Evolutionary conservation across 1,140 invertebrate genomes (phyloP).

Genomic region (Dysdera silvatica): DNA sequence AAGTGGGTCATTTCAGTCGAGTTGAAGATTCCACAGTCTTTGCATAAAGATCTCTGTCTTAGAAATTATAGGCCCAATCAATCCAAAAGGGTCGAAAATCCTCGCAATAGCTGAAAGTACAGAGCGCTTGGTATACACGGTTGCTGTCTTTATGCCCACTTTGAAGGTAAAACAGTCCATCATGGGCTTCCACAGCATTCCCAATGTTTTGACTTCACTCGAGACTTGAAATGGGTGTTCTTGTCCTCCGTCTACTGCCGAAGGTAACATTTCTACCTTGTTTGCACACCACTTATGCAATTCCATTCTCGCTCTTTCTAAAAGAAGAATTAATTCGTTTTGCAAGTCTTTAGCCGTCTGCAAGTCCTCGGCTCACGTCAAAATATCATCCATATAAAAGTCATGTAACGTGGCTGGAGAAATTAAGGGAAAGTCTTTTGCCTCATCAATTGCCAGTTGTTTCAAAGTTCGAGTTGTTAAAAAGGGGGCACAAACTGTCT

Average conservation of each 20-base stretch:
- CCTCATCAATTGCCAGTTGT: conserved; percentile 36
- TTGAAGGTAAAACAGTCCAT: conserved; percentile 2
- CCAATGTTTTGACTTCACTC: conserved; percentile 2
- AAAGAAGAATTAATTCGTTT: not conserved
- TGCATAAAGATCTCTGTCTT: conserved; percentile 44
- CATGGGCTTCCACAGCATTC: not conserved
- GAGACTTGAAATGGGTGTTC: not conserved
- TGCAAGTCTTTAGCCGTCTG: not conserved
- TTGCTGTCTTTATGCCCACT: not conserved
- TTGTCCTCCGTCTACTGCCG: not conserved
- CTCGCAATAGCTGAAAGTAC: conserved; percentile 26
- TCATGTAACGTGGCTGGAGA: conserved; percentile 23
- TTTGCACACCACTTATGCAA: conserved; percentile 3
- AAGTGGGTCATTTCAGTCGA: not conserved
- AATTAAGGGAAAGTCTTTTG: conserved; percentile 31
- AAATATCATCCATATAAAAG: conserved; percentile 38
- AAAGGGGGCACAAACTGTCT: conserved; percentile 29
- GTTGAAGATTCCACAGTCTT: not conserved
- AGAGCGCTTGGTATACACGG: not conserved
- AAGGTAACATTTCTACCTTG: not conserved
- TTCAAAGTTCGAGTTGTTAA: conserved; percentile 36
- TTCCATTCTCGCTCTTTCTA: not conserved
- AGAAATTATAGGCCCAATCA: conserved; percentile 40
- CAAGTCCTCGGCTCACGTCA: conserved; percentile 21
- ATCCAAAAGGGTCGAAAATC: conserved; percentile 46